Percentiles rank a stretch among this genome's conserved stretches.
phyloP scores from a whole-genome alignment of 2,888 invertebrate species.

The Galeruca laticollis region DNA sequence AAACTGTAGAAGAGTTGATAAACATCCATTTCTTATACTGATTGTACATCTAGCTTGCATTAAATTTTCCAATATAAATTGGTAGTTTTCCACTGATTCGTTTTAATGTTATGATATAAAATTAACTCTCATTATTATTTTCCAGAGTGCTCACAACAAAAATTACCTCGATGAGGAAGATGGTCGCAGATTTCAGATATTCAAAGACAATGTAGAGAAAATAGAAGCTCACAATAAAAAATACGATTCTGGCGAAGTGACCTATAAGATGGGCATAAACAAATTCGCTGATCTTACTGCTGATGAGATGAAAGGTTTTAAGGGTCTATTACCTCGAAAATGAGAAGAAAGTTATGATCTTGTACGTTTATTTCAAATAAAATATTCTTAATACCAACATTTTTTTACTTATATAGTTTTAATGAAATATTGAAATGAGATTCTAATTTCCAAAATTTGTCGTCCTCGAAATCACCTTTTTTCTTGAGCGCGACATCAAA shows the following conservation, averaged over 20 bases:
- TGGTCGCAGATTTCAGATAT: slow-evolving; percentile 37
- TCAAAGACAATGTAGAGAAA: slow-evolving; percentile 36
- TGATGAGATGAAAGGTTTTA: slow-evolving; percentile 37
- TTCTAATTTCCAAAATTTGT: too few species aligned
- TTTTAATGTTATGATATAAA: not conserved
- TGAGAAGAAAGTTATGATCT: not conserved
- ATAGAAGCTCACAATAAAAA: slow-evolving; percentile 44
- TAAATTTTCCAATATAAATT: too few species aligned
- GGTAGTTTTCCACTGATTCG: too few species aligned
- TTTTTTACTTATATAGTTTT: too few species aligned
- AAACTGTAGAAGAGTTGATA: too few species aligned
- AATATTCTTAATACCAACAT: too few species aligned
- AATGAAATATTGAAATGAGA: too few species aligned
- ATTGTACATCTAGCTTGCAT: too few species aligned
- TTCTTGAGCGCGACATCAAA: too few species aligned
- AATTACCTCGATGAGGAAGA: slow-evolving; percentile 42
- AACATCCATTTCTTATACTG: too few species aligned
- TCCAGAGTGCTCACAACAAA: slow-evolving; percentile 36
- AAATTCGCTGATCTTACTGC: slow-evolving; percentile 42
- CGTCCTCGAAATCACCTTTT: too few species aligned
- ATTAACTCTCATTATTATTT: slow-evolving; percentile 5
- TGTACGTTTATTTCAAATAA: too few species aligned
- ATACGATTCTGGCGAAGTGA: slow-evolving; percentile 40
- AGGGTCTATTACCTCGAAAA: not conserved
- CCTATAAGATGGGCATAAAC: slow-evolving; percentile 40